phyloP scores from a whole-genome alignment of 2,113 vertebrate genomes.

The Micronycteris hirsuta region DNA sequence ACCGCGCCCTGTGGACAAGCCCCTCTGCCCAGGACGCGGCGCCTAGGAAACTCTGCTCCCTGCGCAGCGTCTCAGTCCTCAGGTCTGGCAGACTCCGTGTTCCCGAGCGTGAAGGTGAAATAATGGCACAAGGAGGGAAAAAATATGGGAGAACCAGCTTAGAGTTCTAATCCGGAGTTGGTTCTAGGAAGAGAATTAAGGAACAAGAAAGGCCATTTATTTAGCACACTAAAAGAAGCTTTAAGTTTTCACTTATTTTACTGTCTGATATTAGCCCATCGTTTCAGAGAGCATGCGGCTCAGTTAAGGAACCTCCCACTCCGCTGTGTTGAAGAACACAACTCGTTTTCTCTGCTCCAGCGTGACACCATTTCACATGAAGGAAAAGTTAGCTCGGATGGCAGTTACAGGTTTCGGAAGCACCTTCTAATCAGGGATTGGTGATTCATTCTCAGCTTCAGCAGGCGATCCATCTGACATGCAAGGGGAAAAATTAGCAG shows the following conservation, averaged over 20 bases:
- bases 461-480: slow-evolving; percentile 94
- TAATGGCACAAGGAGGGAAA: not conserved
- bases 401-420: slow-evolving; percentile 88
- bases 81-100: not conserved
- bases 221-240: slow-evolving; percentile 69
- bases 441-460: slow-evolving; percentile 96
- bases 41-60: accelerated
- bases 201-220: slow-evolving; percentile 65
- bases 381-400: slow-evolving; percentile 84
- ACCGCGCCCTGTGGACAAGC: not conserved
- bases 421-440: slow-evolving; percentile 93
- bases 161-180: slow-evolving; percentile 49
- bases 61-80: not conserved
- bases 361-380: slow-evolving; percentile 86
- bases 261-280: slow-evolving; percentile 75
- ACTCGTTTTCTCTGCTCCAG: slow-evolving; percentile 80
- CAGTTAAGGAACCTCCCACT: slow-evolving; percentile 72
- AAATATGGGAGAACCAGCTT: not conserved
- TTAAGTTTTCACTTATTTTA: slow-evolving; percentile 77
- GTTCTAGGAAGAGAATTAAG: slow-evolving; percentile 68
- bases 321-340: slow-evolving; percentile 78
- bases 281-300: slow-evolving; percentile 75
- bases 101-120: not conserved
- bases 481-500: slow-evolving; percentile 97
- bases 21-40: accelerated